A percentile compares a stretch with the other conserved stretches of the same genome.
These are phyloP conservation scores for Aulostomus chinensis DNA, from an alignment of 2,797 vertebrate species.

Conservation along the genomic window DNA sequence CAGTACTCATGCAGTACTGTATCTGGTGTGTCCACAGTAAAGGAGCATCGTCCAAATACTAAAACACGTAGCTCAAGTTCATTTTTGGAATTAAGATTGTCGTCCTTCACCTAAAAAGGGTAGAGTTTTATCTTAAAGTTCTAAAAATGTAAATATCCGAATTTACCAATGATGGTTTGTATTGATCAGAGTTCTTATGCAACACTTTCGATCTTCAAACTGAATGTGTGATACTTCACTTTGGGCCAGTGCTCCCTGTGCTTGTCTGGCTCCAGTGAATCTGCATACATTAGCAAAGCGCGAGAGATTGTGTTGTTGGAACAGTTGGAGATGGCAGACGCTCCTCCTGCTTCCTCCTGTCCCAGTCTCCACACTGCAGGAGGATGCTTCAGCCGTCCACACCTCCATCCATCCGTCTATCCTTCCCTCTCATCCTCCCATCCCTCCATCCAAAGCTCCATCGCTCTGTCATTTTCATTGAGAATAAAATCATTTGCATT, in stretches of 20 bases:
- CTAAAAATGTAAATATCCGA: no score
- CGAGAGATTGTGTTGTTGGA: constrained; percentile 38
- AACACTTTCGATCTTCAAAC: constrained; percentile 36
- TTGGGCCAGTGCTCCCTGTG: constrained; percentile 34
- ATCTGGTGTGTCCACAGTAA: no score
- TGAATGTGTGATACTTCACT: constrained; percentile 48
- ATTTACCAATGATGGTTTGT: no score
- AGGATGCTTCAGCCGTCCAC: constrained; percentile 42
- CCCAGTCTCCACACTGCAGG: constrained; percentile 50
- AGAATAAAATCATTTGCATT: background rate
- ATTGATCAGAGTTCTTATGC: no score
- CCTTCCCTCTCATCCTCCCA: constrained; percentile 22
- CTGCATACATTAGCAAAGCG: constrained; percentile 33
- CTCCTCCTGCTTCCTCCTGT: constrained; percentile 60
- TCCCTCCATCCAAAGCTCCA: constrained; percentile 28
- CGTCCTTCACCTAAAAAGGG: no score
- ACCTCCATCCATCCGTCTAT: constrained; percentile 48
- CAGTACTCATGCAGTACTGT: no score
- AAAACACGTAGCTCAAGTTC: no score
- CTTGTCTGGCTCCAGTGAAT: constrained; percentile 28
- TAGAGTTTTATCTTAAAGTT: no score
- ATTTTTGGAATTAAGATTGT: no score
- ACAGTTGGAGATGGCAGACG: constrained; percentile 69
- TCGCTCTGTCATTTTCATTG: no score
- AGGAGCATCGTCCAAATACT: no score